Base-by-base conservation (phyloP, 2,797 vertebrate genomes). In the Pogonophryne albipinna region DNA sequence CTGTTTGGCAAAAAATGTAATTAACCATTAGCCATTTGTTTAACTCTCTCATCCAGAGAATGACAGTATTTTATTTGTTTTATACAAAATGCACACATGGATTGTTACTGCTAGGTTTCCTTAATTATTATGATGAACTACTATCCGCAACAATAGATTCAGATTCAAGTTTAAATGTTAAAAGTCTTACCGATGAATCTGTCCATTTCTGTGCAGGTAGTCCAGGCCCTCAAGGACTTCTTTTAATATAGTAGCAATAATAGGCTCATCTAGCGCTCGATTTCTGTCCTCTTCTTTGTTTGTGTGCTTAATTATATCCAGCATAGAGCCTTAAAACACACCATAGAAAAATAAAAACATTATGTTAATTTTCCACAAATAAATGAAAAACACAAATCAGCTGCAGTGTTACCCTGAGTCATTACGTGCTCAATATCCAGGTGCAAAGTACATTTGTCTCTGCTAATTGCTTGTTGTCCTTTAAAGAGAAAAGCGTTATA, bases 231-330 rank as follows among this genome's bases (percentile, higher is more conserved):
- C 98, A 38, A 99, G 93, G 87, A 99, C 98, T 88, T 99, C 98
- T 85, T 97, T 99, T 86, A 99, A 95, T 91, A 99, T 99, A 38
- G 97, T 97, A 77, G 98, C 97, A 87, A 99, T 99, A 47, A 98
- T 96, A n/a, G 97, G 93, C 89, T 99, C 98, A 76, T 99, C 98
- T 72, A 99, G 94, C 17, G 96, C 94, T 31, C 96, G 97, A 19
- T 93, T 97, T 91, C 94, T 98, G 77, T 97, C 97, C 66, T 99
- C 98, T 41, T 97, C 98, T 95, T 96, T 95, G 88, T 91, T 97
- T 76, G 96, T 96, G 89, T 98, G 97, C 89, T 99, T 99, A 91
- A 99, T 98, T 91, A 99, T 98, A 91, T 99, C 98, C 95, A 99
- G 94, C 97, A 99, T 98, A 20, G 98, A 99, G 80, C 98, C 98